Evolutionary conservation across 2,888 invertebrate genomes (phyloP).

Genomic region (Patella pellucida): DNA sequence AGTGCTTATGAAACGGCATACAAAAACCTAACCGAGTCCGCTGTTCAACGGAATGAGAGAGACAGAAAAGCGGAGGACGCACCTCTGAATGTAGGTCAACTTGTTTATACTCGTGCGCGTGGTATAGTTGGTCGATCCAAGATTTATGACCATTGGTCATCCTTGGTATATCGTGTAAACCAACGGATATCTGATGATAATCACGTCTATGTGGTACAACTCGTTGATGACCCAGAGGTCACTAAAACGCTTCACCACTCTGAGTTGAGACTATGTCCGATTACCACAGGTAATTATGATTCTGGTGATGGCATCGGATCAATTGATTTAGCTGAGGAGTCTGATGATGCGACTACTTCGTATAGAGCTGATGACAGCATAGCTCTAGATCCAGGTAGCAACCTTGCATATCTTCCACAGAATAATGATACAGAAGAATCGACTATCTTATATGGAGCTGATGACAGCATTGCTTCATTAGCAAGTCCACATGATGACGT

Average conservation of each 20-base stretch:
- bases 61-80: conserved; percentile 15
- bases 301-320: too few species aligned
- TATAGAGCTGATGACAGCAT: too few species aligned
- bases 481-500: too few species aligned
- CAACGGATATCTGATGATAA: conserved; percentile 1
- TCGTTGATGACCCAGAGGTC: conserved; percentile 4
- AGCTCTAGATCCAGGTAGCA: too few species aligned
- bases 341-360: too few species aligned
- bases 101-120: conserved; percentile 14
- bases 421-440: too few species aligned
- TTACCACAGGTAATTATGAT: too few species aligned
- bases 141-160: conserved; percentile 17
- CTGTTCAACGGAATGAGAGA: neutral
- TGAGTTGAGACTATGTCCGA: neutral
- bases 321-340: too few species aligned
- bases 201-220: conserved; percentile 19
- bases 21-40: neutral
- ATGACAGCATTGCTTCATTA: too few species aligned
- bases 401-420: too few species aligned
- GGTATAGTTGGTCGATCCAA: conserved; percentile 18
- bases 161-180: neutral
- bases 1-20: neutral
- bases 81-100: conserved; percentile 6
- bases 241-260: conserved; percentile 14
- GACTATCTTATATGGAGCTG: too few species aligned